Evolutionary conservation across 2,113 vertebrate genomes (phyloP).

Genomic region (Dolichallabes microphthalmus): DNA sequence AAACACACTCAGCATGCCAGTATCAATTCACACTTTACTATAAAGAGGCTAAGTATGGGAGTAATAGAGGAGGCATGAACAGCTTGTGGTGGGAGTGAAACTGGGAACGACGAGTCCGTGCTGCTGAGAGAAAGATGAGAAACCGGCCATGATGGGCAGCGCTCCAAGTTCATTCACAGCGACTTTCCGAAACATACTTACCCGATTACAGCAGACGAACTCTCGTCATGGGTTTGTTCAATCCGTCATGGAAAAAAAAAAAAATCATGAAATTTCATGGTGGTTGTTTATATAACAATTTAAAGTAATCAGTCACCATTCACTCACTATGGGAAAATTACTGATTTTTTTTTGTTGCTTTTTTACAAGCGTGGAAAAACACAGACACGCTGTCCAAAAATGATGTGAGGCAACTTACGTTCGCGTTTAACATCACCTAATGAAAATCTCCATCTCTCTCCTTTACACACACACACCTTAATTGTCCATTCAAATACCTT

Average conservation of each 20-base stretch:
- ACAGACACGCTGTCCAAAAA: neutral
- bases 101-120: constrained; percentile 8
- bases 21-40: neutral
- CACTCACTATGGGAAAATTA: neutral
- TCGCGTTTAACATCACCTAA: neutral
- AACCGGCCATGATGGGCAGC: constrained; percentile 39
- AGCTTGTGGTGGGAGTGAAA: constrained; percentile 20
- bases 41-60: neutral
- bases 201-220: constrained; percentile 23
- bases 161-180: constrained; percentile 27
- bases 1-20: neutral
- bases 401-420: neutral
- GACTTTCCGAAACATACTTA: constrained; percentile 22
- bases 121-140: constrained; percentile 33
- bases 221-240: neutral
- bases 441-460: neutral
- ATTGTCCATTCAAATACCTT: neutral
- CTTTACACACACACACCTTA: neutral
- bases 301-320: neutral
- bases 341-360: neutral
- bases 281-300: constrained; percentile 23
- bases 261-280: neutral
- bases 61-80: neutral
- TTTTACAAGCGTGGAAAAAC: neutral
- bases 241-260: neutral